These are phyloP conservation scores for Cylindroiulus punctatus DNA, from an alignment of 2,888 invertebrate species.

Conservation along the genomic window DNA sequence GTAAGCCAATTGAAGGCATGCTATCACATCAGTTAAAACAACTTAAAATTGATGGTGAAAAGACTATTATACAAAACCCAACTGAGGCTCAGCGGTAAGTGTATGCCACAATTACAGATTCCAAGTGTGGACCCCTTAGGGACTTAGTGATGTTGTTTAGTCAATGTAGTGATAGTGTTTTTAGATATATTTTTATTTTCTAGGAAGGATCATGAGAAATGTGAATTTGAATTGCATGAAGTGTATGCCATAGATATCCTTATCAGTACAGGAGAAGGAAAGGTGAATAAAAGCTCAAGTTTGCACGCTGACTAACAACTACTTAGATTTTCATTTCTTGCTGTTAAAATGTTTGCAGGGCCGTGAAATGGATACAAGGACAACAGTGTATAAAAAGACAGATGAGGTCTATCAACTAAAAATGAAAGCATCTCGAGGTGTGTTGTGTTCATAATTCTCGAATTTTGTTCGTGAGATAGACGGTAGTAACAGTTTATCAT, in stretches of 20 bases:
- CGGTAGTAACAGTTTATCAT: not conserved
- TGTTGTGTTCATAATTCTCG: not conserved
- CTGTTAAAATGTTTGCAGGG: conserved; percentile 71
- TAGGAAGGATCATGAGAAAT: conserved; percentile 95
- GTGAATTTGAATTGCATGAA: conserved; percentile 93
- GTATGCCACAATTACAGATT: conserved; percentile 27
- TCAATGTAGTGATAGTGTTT: not conserved
- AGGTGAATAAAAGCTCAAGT: conserved; percentile 69
- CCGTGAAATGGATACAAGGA: conserved; percentile 91
- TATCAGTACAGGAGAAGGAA: conserved; percentile 93
- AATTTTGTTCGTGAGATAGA: not conserved
- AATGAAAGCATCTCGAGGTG: conserved; percentile 89
- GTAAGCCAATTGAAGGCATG: conserved; percentile 95
- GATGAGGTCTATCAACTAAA: conserved; percentile 97
- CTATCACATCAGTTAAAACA: conserved; percentile 90
- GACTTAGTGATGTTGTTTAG: not conserved
- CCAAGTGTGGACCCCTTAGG: too few species aligned
- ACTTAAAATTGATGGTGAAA: conserved; percentile 97
- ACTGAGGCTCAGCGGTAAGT: conserved; percentile 84
- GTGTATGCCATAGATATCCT: conserved; percentile 99
- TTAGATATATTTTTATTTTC: conserved; percentile 47
- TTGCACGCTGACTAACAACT: not conserved
- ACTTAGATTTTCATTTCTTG: not conserved
- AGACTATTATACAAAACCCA: conserved; percentile 96
- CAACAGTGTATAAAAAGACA: conserved; percentile 98